phyloP scores from a whole-genome alignment of 2,113 vertebrate genomes.

The Alligator mississippiensis region DNA sequence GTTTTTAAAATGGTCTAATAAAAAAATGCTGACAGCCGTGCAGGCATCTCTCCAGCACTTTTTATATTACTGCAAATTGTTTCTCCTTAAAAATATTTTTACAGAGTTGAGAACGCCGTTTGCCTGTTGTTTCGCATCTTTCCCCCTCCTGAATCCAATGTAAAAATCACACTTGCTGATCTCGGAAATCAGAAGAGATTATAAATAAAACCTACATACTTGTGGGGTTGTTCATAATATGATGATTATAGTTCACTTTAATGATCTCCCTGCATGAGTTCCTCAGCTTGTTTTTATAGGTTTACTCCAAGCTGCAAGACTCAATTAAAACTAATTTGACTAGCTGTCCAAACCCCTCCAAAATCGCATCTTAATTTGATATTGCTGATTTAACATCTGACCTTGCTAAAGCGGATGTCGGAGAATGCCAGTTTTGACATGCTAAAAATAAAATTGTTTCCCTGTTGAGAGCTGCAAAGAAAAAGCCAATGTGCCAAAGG shows the following conservation, averaged over 20 bases:
- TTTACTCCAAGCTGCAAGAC: constrained; percentile 29
- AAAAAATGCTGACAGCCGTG: neutral
- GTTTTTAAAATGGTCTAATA: neutral
- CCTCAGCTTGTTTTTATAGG: neutral
- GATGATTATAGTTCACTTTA: neutral
- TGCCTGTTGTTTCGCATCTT: neutral
- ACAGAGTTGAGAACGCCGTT: neutral
- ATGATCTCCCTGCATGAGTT: constrained; percentile 3
- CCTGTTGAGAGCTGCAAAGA: neutral
- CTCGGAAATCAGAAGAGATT: neutral
- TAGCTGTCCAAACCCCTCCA: constrained; percentile 38
- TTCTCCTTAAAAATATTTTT: neutral
- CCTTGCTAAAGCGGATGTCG: constrained; percentile 32
- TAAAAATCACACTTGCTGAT: neutral
- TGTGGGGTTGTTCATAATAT: neutral
- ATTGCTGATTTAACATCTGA: constrained; percentile 41
- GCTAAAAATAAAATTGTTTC: constrained; percentile 35
- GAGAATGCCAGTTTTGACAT: constrained; percentile 20
- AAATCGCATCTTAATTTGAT: constrained; percentile 49
- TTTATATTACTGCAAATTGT: neutral
- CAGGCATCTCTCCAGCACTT: neutral
- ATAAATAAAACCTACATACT: neutral
- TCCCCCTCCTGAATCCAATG: neutral
- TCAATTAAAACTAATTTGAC: constrained; percentile 48
- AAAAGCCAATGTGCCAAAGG: neutral